Conservation (phyloP, 2,797 vertebrate species). For the Enteromius argenteus region DNA sequence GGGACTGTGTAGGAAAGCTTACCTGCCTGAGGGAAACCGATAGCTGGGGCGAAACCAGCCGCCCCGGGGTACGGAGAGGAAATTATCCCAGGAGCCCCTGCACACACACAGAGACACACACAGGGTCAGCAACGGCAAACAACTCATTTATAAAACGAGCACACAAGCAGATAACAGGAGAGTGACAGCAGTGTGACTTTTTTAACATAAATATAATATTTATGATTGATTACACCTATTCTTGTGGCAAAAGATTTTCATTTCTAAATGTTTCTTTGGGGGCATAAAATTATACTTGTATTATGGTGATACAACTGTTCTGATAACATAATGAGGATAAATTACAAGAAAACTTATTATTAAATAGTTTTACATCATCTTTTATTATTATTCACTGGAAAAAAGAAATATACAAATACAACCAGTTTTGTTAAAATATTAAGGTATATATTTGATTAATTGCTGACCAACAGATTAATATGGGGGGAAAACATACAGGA, state of each 20-base stretch:
- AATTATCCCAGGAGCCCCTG: constrained; percentile 77
- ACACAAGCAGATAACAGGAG: not conserved
- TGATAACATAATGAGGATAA: not conserved
- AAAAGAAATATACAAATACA: not conserved
- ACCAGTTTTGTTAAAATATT: not conserved
- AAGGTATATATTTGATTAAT: not conserved
- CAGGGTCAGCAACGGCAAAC: constrained; percentile 7
- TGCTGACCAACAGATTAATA: not conserved
- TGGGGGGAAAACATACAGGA: too few species aligned
- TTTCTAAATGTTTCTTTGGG: not conserved
- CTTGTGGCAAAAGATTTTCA: not conserved
- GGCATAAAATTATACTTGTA: not conserved
- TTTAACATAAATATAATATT: not conserved
- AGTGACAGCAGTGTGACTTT: not conserved
- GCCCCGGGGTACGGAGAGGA: constrained; percentile 76
- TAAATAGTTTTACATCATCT: not conserved
- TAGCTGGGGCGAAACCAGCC: constrained; percentile 75
- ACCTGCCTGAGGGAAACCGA: constrained; percentile 80
- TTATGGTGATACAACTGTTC: not conserved
- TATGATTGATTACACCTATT: not conserved
- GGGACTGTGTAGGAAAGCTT: constrained; percentile 38
- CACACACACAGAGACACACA: constrained; percentile 36
- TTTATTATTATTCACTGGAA: not conserved
- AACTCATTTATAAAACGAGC: not conserved
- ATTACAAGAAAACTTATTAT: not conserved